Percentiles rank a stretch among this genome's conserved stretches.
Conservation (phyloP, 1,140 invertebrate genomes). For the Polyergus mexicanus region DNA sequence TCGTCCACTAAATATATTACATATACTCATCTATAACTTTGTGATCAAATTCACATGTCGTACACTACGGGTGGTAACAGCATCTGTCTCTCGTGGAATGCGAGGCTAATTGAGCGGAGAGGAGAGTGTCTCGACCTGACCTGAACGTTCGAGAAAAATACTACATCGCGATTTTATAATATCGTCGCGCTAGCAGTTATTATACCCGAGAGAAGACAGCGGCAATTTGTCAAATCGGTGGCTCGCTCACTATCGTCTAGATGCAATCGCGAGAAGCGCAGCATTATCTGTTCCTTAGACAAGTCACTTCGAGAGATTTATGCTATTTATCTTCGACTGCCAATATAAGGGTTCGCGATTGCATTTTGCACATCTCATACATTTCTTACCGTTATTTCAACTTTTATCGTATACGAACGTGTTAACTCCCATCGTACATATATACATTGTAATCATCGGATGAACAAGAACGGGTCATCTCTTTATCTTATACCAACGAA, state of each 20-base stretch:
- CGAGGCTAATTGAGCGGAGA: slow-evolving; percentile 79
- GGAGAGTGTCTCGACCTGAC: slow-evolving; percentile 60
- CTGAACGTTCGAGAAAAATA: background rate
- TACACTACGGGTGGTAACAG: slow-evolving; percentile 78
- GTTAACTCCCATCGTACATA: background rate
- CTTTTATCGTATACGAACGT: background rate
- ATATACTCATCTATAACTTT: slow-evolving; percentile 65
- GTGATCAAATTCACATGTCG: slow-evolving; percentile 78
- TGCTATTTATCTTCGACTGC: slow-evolving; percentile 45
- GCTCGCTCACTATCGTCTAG: slow-evolving; percentile 23
- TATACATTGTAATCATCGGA: slow-evolving; percentile 6
- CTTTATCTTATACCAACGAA: background rate
- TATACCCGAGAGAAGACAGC: slow-evolving; percentile 28
- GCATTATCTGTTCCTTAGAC: slow-evolving; percentile 15
- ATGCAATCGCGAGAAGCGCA: slow-evolving; percentile 37
- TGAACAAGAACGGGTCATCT: slow-evolving; percentile 21
- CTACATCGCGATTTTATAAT: slow-evolving; percentile 42
- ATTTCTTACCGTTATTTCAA: background rate
- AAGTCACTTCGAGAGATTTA: slow-evolving; percentile 55
- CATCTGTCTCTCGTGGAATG: slow-evolving; percentile 76
- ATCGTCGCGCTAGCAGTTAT: slow-evolving; percentile 41
- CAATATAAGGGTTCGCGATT: slow-evolving; percentile 16
- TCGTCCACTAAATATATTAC: slow-evolving; percentile 30
- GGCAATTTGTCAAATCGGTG: slow-evolving; percentile 60
- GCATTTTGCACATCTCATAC: slow-evolving; percentile 5